These are phyloP conservation scores for Drosophila maculinotata DNA, from an alignment of 2,888 invertebrate species.

Conservation along the genomic window DNA sequence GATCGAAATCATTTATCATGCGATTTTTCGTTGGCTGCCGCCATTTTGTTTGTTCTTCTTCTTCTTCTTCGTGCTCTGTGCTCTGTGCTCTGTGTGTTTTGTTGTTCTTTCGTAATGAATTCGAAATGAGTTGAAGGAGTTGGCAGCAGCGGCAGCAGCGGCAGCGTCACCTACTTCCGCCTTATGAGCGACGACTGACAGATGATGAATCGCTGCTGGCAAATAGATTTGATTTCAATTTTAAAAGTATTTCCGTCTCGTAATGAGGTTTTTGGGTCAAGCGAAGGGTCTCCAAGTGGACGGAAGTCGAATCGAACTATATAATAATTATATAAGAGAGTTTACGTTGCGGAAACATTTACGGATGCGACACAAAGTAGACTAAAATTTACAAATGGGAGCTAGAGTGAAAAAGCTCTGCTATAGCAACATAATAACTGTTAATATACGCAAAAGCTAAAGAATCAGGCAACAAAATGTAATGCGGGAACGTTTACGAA, in stretches of 20 bases:
- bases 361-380: not conserved
- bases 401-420: too few species aligned
- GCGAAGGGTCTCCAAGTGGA: conserved; percentile 12
- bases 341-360: not conserved
- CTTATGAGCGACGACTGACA: conserved; percentile 31
- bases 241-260: conserved; percentile 63
- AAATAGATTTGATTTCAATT: conserved; percentile 62
- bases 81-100: conserved; percentile 7
- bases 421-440: too few species aligned
- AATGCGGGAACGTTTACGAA: not conserved
- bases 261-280: conserved; percentile 58
- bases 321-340: not conserved
- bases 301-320: conserved; percentile 14
- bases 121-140: conserved; percentile 51
- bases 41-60: conserved; percentile 59
- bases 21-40: conserved; percentile 62
- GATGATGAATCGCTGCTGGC: conserved; percentile 35
- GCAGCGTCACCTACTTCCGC: conserved; percentile 42
- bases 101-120: conserved; percentile 46
- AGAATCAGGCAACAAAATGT: too few species aligned
- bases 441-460: too few species aligned
- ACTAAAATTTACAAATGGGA: too few species aligned
- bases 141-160: conserved; percentile 28
- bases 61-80: conserved; percentile 5
- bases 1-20: conserved; percentile 83